A percentile compares a stretch with the other conserved stretches of the same genome.
Evolutionary conservation across 2,113 vertebrate genomes (phyloP).

Genomic region (Triplophysa rosa): DNA sequence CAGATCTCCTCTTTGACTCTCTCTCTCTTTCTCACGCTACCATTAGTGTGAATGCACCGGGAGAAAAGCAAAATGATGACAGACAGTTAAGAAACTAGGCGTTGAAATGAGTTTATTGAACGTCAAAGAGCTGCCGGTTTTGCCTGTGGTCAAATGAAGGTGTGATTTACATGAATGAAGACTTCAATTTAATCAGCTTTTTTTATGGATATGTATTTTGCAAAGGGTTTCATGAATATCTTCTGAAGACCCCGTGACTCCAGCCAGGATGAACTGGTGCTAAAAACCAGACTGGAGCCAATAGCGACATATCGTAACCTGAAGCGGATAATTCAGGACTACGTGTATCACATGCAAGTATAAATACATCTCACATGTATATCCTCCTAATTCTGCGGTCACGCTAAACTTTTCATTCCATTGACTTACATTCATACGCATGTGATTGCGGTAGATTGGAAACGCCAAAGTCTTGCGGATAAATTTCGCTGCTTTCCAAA

Average conservation of each 20-base stretch:
- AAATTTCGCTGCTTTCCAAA: too few species aligned
- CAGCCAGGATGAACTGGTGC: not conserved
- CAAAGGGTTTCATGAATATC: not conserved
- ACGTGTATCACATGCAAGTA: too few species aligned
- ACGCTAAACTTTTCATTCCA: too few species aligned
- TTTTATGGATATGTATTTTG: not conserved
- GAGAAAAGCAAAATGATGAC: slow-evolving; percentile 25
- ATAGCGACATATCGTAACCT: too few species aligned
- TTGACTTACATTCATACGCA: too few species aligned
- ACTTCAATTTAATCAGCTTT: not conserved
- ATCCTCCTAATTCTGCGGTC: too few species aligned
- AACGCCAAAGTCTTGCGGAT: too few species aligned
- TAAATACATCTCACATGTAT: too few species aligned
- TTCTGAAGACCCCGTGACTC: not conserved
- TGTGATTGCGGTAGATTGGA: too few species aligned
- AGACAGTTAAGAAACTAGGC: slow-evolving; percentile 21
- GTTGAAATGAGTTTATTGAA: slow-evolving; percentile 34
- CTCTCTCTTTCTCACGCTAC: slow-evolving; percentile 14
- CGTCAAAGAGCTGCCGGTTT: slow-evolving; percentile 30
- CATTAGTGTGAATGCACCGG: slow-evolving; percentile 37
- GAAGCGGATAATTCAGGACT: too few species aligned
- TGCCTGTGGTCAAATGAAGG: slow-evolving; percentile 33
- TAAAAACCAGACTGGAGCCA: too few species aligned
- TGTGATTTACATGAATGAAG: slow-evolving; percentile 34
- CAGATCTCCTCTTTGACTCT: not conserved